Conservation (phyloP, 1,140 invertebrate species). For the Colletes gigas region DNA sequence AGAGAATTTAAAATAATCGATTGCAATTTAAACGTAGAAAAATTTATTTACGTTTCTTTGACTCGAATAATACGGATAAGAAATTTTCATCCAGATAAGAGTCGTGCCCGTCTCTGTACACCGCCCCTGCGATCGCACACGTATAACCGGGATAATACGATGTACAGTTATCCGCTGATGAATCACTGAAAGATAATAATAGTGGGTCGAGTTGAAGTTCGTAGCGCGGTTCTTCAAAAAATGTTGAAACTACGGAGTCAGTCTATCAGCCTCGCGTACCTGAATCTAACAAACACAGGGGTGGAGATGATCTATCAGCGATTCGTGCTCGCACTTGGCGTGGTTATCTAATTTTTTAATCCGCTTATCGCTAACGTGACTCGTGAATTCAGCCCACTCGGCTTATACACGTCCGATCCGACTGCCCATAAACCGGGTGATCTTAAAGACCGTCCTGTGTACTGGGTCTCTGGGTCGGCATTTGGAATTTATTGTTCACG, state of each 20-base stretch:
- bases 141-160: no score
- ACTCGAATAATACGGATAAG: no score
- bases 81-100: no score
- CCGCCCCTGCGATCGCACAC: no score
- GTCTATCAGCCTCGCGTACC: neutral
- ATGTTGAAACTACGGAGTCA: neutral
- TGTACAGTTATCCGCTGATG: no score
- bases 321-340: constrained; percentile 13
- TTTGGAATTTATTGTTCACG: constrained; percentile 49
- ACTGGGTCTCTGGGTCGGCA: constrained; percentile 46
- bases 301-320: constrained; percentile 6
- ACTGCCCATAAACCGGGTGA: constrained; percentile 36
- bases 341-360: constrained; percentile 38
- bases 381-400: constrained; percentile 11
- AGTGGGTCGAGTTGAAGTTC: neutral
- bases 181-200: neutral
- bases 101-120: no score
- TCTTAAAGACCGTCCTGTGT: constrained; percentile 13
- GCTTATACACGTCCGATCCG: neutral
- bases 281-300: neutral
- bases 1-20: no score
- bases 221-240: neutral
- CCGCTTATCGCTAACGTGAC: constrained; percentile 32
- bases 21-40: no score
- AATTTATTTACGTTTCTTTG: no score